phyloP scores from a whole-genome alignment of 1,140 invertebrate species.

The Monomorium pharaonis region DNA sequence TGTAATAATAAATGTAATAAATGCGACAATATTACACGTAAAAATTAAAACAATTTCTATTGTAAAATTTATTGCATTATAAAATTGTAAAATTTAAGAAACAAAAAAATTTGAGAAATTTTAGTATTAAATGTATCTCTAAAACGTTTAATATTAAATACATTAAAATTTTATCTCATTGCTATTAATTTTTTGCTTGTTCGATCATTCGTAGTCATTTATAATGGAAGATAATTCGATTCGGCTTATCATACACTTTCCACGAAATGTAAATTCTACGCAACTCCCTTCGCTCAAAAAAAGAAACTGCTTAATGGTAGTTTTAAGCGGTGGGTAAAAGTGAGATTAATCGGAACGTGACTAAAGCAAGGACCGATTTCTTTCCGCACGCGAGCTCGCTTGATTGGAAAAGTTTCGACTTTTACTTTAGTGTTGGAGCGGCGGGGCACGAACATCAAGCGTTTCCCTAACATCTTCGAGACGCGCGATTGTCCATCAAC shows the following conservation, averaged over 20 bases:
- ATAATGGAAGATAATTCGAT: not conserved
- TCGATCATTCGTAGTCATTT: not conserved
- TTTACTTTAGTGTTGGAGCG: constrained; percentile 64
- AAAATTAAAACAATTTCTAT: constrained; percentile 5
- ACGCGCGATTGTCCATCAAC: constrained; percentile 23
- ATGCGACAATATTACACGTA: not conserved
- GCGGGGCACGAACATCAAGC: constrained; percentile 52
- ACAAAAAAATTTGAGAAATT: not conserved
- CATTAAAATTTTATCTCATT: too few relatives aligned
- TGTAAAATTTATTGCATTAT: not conserved
- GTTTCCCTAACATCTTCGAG: constrained; percentile 53
- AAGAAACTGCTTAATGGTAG: constrained; percentile 60
- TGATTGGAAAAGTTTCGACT: constrained; percentile 81
- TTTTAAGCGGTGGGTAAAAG: constrained; percentile 50
- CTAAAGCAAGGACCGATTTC: constrained; percentile 72
- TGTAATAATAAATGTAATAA: not conserved
- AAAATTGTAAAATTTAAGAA: not conserved
- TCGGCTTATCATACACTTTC: not conserved
- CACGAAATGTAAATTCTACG: constrained; percentile 1
- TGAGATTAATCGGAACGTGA: constrained; percentile 73
- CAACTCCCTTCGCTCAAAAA: constrained; percentile 13
- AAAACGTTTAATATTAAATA: not conserved
- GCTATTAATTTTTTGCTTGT: not conserved
- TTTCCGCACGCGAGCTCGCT: constrained; percentile 74
- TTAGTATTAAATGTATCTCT: not conserved